Conservation (phyloP, 2,888 invertebrate species). For the Drosophila yooni region DNA sequence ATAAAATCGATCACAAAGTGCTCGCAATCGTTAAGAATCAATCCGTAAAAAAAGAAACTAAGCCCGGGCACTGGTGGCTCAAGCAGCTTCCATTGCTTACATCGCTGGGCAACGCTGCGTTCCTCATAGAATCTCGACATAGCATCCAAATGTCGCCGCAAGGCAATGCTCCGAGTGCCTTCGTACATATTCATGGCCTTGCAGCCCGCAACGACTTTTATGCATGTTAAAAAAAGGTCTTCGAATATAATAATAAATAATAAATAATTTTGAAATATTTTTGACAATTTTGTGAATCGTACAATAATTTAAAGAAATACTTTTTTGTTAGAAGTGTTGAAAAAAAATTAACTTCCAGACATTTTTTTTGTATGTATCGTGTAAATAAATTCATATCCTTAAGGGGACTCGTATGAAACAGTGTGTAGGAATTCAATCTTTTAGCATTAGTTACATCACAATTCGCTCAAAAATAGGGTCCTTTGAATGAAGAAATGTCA, state of each 20-base stretch:
- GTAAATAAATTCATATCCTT: not conserved
- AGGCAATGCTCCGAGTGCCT: slow-evolving; percentile 48
- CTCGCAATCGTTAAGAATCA: slow-evolving; percentile 55
- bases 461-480: not conserved
- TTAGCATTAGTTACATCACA: not conserved
- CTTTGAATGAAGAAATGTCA: not conserved
- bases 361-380: not conserved
- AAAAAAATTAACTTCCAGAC: not conserved
- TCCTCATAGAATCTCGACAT: slow-evolving; percentile 63
- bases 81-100: slow-evolving; percentile 32
- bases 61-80: slow-evolving; percentile 53
- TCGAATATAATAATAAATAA: slow-evolving; percentile 7
- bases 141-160: slow-evolving; percentile 53
- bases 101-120: slow-evolving; percentile 36
- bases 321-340: not conserved
- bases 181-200: slow-evolving; percentile 52
- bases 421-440: not conserved
- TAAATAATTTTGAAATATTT: slow-evolving; percentile 31
- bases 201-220: slow-evolving; percentile 10
- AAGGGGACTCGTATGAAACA: not conserved
- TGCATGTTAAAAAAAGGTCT: slow-evolving; percentile 30
- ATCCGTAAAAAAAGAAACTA: slow-evolving; percentile 61
- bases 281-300: not conserved
- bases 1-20: slow-evolving; percentile 64
- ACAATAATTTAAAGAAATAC: not conserved